Evolutionary conservation across 2,888 invertebrate genomes (phyloP).

Genomic region (Pseudococcus longispinus): DNA sequence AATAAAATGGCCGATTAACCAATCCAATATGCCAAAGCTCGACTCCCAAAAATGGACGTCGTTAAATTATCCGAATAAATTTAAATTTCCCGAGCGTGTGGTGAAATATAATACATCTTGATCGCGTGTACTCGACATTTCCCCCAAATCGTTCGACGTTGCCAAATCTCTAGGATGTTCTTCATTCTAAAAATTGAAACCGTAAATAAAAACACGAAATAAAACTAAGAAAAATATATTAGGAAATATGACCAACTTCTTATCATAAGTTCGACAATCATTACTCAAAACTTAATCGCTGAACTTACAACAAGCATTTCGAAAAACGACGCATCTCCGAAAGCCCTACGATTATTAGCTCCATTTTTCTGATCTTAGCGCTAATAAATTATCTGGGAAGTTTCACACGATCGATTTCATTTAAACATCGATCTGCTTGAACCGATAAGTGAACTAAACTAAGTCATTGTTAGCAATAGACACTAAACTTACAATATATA

Average conservation of each 20-base stretch:
- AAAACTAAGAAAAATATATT: conserved; percentile 42
- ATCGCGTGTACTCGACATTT: too few species aligned
- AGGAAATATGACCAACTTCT: conserved; percentile 33
- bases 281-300: not conserved
- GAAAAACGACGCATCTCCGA: not conserved
- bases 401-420: not conserved
- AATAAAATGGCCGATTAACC: not conserved
- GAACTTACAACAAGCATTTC: not conserved
- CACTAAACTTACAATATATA: not conserved
- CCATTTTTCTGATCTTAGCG: conserved; percentile 37
- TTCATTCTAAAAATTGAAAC: not conserved
- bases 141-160: too few species aligned
- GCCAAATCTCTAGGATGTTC: not conserved
- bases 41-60: not conserved
- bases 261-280: conserved; percentile 20
- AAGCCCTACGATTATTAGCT: not conserved
- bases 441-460: not conserved
- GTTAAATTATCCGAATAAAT: not conserved
- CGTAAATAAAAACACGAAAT: not conserved
- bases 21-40: not conserved
- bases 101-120: not conserved
- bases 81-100: not conserved
- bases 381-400: conserved; percentile 5
- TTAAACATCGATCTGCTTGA: not conserved
- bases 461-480: not conserved